These are phyloP conservation scores for Linepithema humile DNA, from an alignment of 1,140 invertebrate species.

Conservation along the genomic window DNA sequence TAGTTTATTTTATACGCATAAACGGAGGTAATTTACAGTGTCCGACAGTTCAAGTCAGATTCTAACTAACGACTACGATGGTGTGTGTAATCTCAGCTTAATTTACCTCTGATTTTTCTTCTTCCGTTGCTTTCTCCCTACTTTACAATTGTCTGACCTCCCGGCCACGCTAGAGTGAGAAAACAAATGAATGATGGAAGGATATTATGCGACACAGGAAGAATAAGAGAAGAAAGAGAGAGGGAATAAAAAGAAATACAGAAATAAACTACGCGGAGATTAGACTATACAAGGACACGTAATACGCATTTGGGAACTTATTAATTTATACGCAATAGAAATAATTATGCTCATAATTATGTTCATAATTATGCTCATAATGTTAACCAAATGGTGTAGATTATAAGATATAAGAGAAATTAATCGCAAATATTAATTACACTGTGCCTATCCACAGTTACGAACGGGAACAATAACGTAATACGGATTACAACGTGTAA, in stretches of 20 bases:
- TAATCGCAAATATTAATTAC: conserved; percentile 7
- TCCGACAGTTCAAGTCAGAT: conserved; percentile 6
- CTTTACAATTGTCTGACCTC: too few relatives aligned
- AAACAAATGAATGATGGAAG: too few relatives aligned
- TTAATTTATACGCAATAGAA: conserved; percentile 32
- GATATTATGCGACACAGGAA: too few relatives aligned
- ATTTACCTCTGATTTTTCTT: too few relatives aligned
- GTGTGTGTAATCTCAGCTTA: too few relatives aligned
- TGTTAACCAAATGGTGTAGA: conserved; percentile 49
- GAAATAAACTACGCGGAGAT: too few relatives aligned
- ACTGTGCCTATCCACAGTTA: neutral
- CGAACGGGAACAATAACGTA: neutral
- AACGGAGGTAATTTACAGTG: conserved; percentile 36
- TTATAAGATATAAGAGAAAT: conserved; percentile 22
- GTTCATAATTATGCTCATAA: conserved; percentile 36
- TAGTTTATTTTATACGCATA: conserved; percentile 39
- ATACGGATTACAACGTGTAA: neutral
- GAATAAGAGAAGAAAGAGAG: too few relatives aligned
- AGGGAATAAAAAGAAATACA: too few relatives aligned
- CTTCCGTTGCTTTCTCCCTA: too few relatives aligned
- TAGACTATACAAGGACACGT: neutral
- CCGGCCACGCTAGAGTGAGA: too few relatives aligned
- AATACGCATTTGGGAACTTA: neutral
- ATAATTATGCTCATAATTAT: too few relatives aligned
- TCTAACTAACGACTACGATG: conserved; percentile 9